A percentile compares a stretch with the other conserved stretches of the same genome.
Conservation (phyloP, 1,140 invertebrate species). For the Anoplolepis gracilipes region DNA sequence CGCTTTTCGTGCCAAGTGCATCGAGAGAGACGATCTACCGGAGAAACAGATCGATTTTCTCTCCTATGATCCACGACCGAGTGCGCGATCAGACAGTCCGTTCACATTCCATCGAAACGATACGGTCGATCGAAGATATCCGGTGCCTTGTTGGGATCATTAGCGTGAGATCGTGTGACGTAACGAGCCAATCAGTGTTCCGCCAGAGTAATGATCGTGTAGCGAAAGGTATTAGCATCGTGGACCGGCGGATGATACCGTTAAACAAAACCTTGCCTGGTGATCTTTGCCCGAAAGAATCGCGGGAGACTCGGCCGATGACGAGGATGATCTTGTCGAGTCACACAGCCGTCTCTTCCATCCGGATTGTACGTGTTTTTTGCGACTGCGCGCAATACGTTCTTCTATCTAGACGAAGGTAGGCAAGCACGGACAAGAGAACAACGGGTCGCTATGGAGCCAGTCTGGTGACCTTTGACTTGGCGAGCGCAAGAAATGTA, state of each 20-base stretch:
- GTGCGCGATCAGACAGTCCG: constrained; percentile 43
- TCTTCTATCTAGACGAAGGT: constrained; percentile 31
- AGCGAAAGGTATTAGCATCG: constrained; percentile 83
- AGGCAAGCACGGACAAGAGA: constrained; percentile 1
- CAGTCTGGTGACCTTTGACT: constrained; percentile 61
- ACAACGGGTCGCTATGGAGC: constrained; percentile 52
- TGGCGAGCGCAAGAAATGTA: constrained; percentile 35
- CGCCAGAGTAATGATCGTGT: constrained; percentile 82
- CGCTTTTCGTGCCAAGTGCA: constrained; percentile 28
- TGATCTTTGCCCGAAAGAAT: constrained; percentile 78
- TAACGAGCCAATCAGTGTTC: constrained; percentile 83
- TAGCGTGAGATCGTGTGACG: constrained; percentile 84
- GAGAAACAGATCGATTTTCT: constrained; percentile 70
- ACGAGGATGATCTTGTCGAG: constrained; percentile 74
- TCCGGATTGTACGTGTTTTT: constrained; percentile 40
- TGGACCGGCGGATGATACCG: constrained; percentile 79
- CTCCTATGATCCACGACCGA: constrained; percentile 57
- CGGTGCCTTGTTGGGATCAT: constrained; percentile 82
- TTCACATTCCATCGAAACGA: constrained; percentile 81
- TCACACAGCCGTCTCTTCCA: constrained; percentile 55
- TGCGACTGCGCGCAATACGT: not conserved
- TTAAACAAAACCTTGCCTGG: constrained; percentile 83
- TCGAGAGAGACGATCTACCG: not conserved
- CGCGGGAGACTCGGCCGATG: constrained; percentile 59
- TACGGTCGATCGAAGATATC: constrained; percentile 79